phyloP scores from a whole-genome alignment of 2,797 vertebrate species.

The Neoniphon sammara region DNA sequence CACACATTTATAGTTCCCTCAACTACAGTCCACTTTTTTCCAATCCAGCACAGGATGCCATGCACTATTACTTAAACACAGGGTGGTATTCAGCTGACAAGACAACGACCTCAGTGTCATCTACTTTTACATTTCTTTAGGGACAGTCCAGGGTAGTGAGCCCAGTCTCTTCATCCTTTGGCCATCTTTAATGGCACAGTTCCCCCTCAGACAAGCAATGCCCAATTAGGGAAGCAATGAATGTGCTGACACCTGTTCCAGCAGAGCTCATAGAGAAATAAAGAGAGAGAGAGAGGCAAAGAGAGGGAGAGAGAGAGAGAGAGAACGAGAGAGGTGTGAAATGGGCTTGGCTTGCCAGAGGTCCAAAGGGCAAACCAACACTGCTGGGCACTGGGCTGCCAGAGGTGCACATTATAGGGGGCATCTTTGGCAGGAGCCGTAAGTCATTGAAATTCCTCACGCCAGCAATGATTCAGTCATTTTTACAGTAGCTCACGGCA shows the following conservation, averaged over 20 bases:
- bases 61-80: background rate
- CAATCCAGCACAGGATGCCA: background rate
- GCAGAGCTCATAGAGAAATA: slow-evolving; percentile 16
- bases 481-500: slow-evolving; percentile 28
- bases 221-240: slow-evolving; percentile 63
- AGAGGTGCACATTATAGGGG: slow-evolving; percentile 59
- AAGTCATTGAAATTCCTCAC: slow-evolving; percentile 35
- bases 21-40: background rate
- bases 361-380: slow-evolving; percentile 65
- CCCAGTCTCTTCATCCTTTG: slow-evolving; percentile 59
- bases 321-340: slow-evolving; percentile 47
- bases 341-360: slow-evolving; percentile 62
- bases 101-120: slow-evolving; percentile 31
- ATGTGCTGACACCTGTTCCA: slow-evolving; percentile 73
- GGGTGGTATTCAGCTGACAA: slow-evolving; percentile 28
- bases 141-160: slow-evolving; percentile 34
- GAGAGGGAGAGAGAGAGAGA: slow-evolving; percentile 20
- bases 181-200: slow-evolving; percentile 54
- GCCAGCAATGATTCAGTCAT: slow-evolving; percentile 30
- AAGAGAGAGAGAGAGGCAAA: background rate
- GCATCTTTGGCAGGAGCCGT: slow-evolving; percentile 43
- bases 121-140: slow-evolving; percentile 14
- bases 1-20: too few relatives aligned
- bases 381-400: slow-evolving; percentile 52
- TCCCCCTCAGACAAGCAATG: slow-evolving; percentile 49